phyloP scores from a whole-genome alignment of 2,888 invertebrate genomes.

The Thereva unica region DNA sequence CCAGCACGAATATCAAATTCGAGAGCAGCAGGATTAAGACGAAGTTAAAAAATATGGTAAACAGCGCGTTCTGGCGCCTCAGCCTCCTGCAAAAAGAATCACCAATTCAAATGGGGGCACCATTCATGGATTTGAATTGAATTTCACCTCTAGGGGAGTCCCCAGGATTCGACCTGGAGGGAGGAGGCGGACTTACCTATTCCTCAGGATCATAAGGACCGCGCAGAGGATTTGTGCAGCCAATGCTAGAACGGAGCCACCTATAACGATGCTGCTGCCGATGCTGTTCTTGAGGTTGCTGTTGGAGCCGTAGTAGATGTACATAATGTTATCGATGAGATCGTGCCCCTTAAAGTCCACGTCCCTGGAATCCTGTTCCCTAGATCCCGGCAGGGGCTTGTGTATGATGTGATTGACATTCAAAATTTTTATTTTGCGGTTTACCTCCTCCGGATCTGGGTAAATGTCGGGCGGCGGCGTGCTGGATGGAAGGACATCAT shows the following conservation, averaged over 20 bases:
- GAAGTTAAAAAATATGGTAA: slow-evolving; percentile 64
- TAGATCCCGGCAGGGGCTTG: slow-evolving; percentile 13
- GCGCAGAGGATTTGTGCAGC: slow-evolving; percentile 61
- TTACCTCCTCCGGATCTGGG: slow-evolving; percentile 44
- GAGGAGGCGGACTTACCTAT: slow-evolving; percentile 37
- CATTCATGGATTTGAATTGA: neutral
- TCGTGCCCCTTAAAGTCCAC: slow-evolving; percentile 69
- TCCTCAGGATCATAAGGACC: slow-evolving; percentile 49
- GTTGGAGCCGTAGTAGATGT: slow-evolving; percentile 68
- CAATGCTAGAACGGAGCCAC: slow-evolving; percentile 60
- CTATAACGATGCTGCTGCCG: slow-evolving; percentile 59
- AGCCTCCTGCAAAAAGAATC: slow-evolving; percentile 37
- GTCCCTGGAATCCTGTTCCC: slow-evolving; percentile 31
- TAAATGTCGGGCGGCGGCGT: slow-evolving; percentile 42
- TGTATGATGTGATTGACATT: slow-evolving; percentile 26
- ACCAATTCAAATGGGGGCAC: neutral
- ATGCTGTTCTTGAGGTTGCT: slow-evolving; percentile 60
- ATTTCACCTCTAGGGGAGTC: neutral
- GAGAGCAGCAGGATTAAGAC: slow-evolving; percentile 66
- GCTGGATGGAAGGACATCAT: slow-evolving; percentile 33
- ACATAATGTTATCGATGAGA: slow-evolving; percentile 73
- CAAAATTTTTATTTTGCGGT: slow-evolving; percentile 38
- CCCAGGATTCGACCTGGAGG: neutral
- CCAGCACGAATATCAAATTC: slow-evolving; percentile 68
- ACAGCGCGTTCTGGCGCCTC: slow-evolving; percentile 49